Conservation (phyloP, 2,888 invertebrate genomes). For the Ypsolopha sequella region DNA sequence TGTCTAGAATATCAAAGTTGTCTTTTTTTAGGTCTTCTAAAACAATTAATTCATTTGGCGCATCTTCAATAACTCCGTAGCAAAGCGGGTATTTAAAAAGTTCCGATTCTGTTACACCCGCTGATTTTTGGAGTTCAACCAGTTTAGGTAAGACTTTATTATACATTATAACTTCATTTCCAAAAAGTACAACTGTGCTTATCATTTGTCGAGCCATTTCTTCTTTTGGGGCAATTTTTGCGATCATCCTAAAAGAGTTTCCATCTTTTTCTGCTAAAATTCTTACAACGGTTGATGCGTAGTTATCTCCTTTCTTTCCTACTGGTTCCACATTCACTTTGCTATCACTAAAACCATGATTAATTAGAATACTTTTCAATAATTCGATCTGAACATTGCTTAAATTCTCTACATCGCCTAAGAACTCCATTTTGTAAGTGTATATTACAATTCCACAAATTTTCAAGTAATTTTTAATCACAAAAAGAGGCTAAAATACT, state of each 20-base stretch:
- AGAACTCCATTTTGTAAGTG: conserved; percentile 10
- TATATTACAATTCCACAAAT: no score
- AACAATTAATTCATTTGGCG: neutral
- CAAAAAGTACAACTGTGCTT: neutral
- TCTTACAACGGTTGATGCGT: neutral
- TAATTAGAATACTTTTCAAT: conserved; percentile 10
- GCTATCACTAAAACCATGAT: conserved; percentile 9
- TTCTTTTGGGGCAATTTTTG: neutral
- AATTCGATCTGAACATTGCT: conserved; percentile 12
- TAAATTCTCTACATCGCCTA: conserved; percentile 12
- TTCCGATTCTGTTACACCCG: neutral
- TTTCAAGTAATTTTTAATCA: no score
- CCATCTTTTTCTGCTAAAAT: neutral
- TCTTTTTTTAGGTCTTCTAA: neutral
- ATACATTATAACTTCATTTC: neutral
- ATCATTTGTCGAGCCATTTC: neutral
- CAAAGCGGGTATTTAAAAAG: neutral
- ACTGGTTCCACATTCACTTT: conserved; percentile 8
- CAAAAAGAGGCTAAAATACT: no score
- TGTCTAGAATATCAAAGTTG: neutral
- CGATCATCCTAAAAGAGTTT: neutral
- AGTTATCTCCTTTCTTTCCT: neutral
- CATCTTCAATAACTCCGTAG: neutral
- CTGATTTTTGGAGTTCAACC: neutral
- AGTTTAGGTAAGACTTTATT: neutral